Conservation (phyloP, 2,797 vertebrate species). For the Ataeniobius toweri region DNA sequence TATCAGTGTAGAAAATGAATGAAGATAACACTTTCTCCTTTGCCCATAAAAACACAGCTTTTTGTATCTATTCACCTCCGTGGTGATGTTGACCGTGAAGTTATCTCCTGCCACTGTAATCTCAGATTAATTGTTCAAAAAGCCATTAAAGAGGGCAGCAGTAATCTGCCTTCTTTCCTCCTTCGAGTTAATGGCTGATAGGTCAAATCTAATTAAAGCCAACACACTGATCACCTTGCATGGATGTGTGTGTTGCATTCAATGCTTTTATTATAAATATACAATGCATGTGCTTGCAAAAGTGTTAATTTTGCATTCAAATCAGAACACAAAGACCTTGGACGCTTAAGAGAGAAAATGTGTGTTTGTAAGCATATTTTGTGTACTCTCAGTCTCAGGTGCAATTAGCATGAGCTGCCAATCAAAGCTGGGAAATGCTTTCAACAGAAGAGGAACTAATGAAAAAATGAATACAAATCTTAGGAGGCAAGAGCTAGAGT, state of each 20-base stretch:
- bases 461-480: slow-evolving; percentile 51
- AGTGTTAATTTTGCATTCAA: slow-evolving; percentile 18
- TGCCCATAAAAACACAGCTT: not conserved
- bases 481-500: slow-evolving; percentile 38
- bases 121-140: slow-evolving; percentile 55
- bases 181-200: slow-evolving; percentile 45
- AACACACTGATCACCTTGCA: slow-evolving; percentile 42
- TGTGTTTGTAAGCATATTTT: slow-evolving; percentile 14
- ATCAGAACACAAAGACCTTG: slow-evolving; percentile 8
- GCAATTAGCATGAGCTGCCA: slow-evolving; percentile 66
- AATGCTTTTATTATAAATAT: slow-evolving; percentile 10
- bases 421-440: slow-evolving; percentile 47
- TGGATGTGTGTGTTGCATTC: slow-evolving; percentile 1
- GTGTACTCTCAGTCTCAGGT: slow-evolving; percentile 29
- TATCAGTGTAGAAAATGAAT: not conserved
- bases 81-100: slow-evolving; percentile 39
- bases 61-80: not conserved
- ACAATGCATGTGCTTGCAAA: not conserved
- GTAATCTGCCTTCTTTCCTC: slow-evolving; percentile 57
- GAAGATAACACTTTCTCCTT: no score
- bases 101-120: slow-evolving; percentile 36
- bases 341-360: not conserved
- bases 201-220: slow-evolving; percentile 71
- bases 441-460: slow-evolving; percentile 65
- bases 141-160: slow-evolving; percentile 51